phyloP scores from a whole-genome alignment of 2,113 vertebrate species.

The Pelecanus crispus region DNA sequence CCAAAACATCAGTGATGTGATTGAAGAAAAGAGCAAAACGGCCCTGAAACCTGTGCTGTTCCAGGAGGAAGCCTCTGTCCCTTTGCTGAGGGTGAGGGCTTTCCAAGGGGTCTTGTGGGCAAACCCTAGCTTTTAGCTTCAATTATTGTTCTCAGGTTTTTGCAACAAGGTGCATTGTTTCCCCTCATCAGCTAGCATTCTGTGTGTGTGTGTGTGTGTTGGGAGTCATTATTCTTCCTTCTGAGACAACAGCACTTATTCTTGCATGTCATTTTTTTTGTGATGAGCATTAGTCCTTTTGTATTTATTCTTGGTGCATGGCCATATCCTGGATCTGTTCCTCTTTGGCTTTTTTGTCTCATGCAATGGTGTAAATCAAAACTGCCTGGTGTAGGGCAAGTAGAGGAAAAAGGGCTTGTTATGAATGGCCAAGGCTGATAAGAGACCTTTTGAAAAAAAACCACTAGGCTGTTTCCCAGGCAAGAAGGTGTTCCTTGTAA shows the following conservation, averaged over 20 bases:
- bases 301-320: fast-evolving
- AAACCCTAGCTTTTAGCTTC: too few relatives aligned
- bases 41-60: not conserved
- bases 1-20: fast-evolving
- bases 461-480: not conserved
- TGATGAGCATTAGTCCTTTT: too few relatives aligned
- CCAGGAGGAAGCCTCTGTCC: not conserved
- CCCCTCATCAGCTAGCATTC: not conserved
- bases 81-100: not conserved
- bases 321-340: not conserved
- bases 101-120: not conserved
- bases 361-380: fast-evolving
- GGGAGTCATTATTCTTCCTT: fast-evolving
- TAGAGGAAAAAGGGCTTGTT: fast-evolving
- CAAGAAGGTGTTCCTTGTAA: not conserved
- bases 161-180: fast-evolving
- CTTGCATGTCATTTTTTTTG: fast-evolving
- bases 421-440: not conserved
- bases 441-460: too few relatives aligned
- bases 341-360: not conserved
- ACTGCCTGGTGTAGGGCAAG: fast-evolving
- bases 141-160: fast-evolving
- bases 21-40: not conserved
- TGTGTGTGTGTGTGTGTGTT: too few relatives aligned
- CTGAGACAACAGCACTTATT: not conserved